Evolutionary conservation across 2,113 vertebrate genomes (phyloP), one percentile per base, ranked within the genome.

Genomic region (Lophochroa leadbeateri): DNA sequence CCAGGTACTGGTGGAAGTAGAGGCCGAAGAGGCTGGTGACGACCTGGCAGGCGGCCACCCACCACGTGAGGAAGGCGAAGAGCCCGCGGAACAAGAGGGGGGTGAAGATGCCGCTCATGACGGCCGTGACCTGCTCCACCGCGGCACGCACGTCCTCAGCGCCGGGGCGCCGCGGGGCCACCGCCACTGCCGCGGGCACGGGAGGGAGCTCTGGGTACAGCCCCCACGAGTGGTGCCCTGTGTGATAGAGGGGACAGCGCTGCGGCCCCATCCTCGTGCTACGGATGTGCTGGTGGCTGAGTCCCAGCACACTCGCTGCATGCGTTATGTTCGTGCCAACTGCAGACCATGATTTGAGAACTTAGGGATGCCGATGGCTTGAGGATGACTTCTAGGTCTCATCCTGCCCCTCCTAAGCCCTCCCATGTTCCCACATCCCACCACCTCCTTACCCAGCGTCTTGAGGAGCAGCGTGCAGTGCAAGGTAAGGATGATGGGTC

Each of bases 1-100:
- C 98, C 75, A 99, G 97, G 95, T 99, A 99, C 98, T 98, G 99
- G 97, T 99, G 99, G 98, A 99, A 99, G 92, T 99, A 99, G 92
- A 99, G 98, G 47, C 99, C 99, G 0, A 99, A 99, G 91, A 99
- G 98, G 80, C 99, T 99, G 97, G 98, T 98, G 96, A 99, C 96
- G 7, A 99, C 96, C 96, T 99, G 99, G 96, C 99, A 99, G 91
- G 98, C 98, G 0, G 99, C 98, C 25, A 99, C 98, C 99, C 99
- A 99, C 99, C 99, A 99, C 33, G 98, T 98, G 88, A 99, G 94
- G 97, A 99, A 99, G 89, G 99, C 97, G 3, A 99, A 98, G 74
- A 99, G 86, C 4, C 99, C 99, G 0, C 98, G 97, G 93, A 98
- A 98, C 96, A 99, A 98, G 33, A 98, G 93, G 0, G 99, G 99